Percentiles rank a stretch among this genome's conserved stretches.
Evolutionary conservation across 2,113 vertebrate genomes (phyloP).

Genomic region (Lichenostomus cassidix): DNA sequence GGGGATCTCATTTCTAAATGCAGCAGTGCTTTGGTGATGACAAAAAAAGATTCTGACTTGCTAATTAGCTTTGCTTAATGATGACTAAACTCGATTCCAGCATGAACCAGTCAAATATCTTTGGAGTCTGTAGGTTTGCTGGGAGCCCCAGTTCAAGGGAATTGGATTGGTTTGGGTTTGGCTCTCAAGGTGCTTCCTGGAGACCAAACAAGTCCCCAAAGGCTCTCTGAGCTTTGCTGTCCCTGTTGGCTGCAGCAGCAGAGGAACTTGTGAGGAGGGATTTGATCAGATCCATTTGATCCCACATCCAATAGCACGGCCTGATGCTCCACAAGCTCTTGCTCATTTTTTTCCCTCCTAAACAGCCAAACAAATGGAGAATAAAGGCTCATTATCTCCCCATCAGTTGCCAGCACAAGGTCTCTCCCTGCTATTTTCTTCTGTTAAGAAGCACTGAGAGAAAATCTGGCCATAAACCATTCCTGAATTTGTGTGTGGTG

Average conservation of each 20-base stretch:
- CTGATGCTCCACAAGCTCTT: background rate
- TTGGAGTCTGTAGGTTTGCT: background rate
- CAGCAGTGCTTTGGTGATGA: constrained; percentile 16
- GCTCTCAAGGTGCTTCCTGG: background rate
- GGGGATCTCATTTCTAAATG: constrained; percentile 48
- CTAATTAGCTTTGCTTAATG: constrained; percentile 65
- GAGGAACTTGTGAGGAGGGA: background rate
- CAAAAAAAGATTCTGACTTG: constrained; percentile 44
- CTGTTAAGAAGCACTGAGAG: background rate
- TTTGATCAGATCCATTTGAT: background rate
- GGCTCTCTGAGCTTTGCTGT: background rate
- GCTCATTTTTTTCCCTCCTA: background rate
- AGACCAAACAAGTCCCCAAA: background rate
- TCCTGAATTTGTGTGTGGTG: background rate
- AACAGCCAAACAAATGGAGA: constrained; percentile 26
- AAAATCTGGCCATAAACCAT: background rate
- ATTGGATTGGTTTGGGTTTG: background rate
- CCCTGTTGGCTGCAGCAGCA: background rate
- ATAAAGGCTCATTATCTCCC: constrained; percentile 25
- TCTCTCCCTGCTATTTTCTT: background rate
- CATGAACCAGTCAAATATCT: background rate
- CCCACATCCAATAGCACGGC: background rate
- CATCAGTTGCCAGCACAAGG: background rate
- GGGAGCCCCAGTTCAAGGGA: background rate
- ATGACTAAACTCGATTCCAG: constrained; percentile 52